Evolutionary conservation across 2,113 vertebrate species (phyloP).

Genomic region (Mirza zaza): DNA sequence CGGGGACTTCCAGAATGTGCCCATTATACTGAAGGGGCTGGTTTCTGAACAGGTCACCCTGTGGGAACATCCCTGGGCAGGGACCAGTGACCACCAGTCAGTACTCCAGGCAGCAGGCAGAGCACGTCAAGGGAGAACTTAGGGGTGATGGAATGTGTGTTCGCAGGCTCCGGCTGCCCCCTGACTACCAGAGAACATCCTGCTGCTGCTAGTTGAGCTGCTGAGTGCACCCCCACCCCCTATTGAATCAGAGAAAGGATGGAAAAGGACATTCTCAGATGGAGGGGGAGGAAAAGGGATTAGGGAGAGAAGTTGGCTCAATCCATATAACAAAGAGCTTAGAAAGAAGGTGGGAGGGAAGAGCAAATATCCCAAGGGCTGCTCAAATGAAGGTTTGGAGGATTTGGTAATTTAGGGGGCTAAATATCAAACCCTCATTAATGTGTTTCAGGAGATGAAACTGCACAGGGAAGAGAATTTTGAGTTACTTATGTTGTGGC

Average conservation of each 20-base stretch:
- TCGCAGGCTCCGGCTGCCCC: background rate
- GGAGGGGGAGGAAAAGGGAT: background rate
- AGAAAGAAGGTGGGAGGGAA: background rate
- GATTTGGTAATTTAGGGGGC: background rate
- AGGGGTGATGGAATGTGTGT: background rate
- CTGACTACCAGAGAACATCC: background rate
- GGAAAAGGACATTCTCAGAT: background rate
- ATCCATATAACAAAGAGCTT: background rate
- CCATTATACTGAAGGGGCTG: background rate
- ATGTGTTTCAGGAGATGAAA: background rate
- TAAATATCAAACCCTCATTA: background rate
- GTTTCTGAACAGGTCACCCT: background rate
- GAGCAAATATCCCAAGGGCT: background rate
- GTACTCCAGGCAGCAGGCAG: background rate
- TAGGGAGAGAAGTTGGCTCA: background rate
- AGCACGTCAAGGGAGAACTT: fast-evolving
- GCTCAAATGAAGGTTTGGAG: background rate
- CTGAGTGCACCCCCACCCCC: fast-evolving
- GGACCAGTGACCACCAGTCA: background rate
- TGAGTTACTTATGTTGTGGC: no score
- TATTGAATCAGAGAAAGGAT: background rate
- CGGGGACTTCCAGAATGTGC: background rate
- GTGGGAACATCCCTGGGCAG: background rate
- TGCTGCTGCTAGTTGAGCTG: background rate
- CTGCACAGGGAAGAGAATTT: background rate